A percentile compares a stretch with the other conserved stretches of the same genome.
These are phyloP conservation scores for Andrena bicolor DNA, from an alignment of 2,888 invertebrate species.

Conservation along the genomic window DNA sequence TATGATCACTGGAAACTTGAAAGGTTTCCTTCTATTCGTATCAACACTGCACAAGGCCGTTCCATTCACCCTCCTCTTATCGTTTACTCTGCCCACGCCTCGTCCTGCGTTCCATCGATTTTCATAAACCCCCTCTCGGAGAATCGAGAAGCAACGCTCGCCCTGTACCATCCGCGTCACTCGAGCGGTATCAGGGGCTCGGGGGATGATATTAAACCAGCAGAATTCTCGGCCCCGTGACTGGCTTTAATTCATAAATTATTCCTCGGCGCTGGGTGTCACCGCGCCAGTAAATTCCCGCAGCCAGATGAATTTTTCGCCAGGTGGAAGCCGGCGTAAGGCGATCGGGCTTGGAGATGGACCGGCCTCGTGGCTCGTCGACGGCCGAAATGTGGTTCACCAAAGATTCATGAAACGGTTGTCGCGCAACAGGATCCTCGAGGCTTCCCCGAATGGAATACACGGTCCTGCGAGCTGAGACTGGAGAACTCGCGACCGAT, in stretches of 20 bases:
- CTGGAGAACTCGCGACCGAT: conserved; percentile 8
- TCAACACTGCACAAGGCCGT: too few relatives aligned
- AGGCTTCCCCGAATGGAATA: conserved; percentile 22
- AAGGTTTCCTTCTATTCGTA: neutral
- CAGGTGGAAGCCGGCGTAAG: neutral
- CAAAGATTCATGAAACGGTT: conserved; percentile 69
- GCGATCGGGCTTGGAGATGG: conserved; percentile 28
- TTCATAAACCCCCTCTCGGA: neutral
- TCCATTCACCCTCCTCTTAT: neutral
- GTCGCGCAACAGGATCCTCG: conserved; percentile 61
- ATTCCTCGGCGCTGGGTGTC: conserved; percentile 23
- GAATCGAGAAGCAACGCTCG: too few relatives aligned
- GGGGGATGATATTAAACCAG: conserved; percentile 16
- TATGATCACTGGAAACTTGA: too few relatives aligned
- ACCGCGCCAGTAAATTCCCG: conserved; percentile 44
- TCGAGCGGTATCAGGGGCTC: conserved; percentile 20
- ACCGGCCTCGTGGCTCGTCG: conserved; percentile 5
- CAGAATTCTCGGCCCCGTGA: neutral
- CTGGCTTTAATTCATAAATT: conserved; percentile 61
- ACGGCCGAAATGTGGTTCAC: conserved; percentile 18
- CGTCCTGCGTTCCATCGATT: conserved; percentile 8
- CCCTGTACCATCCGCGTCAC: neutral
- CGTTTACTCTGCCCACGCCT: neutral
- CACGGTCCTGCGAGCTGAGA: conserved; percentile 35
- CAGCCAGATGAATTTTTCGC: conserved; percentile 53